Percentiles rank a stretch among this genome's conserved stretches.
Conservation (phyloP, 2,113 vertebrate species). For the Falco punctatus region DNA sequence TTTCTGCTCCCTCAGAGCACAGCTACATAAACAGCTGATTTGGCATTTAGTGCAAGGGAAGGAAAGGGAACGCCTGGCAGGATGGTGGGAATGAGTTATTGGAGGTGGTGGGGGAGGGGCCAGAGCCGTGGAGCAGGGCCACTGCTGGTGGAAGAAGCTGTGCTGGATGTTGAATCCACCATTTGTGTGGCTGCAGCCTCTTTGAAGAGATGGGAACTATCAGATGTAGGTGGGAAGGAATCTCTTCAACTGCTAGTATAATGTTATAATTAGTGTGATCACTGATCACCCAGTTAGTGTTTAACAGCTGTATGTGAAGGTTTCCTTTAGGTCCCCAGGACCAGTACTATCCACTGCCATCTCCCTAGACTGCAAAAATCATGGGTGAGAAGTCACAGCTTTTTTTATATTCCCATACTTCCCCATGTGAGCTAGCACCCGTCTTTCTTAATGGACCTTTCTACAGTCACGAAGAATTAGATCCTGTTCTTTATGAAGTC, state of each 20-base stretch:
- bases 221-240: not conserved
- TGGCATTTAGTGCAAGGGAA: conserved; percentile 36
- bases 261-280: not conserved
- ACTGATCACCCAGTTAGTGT: not conserved
- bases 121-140: not conserved
- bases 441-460: not conserved
- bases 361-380: not conserved
- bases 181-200: not conserved
- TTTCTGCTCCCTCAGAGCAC: conserved; percentile 36
- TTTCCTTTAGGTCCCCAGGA: not conserved
- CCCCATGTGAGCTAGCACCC: not conserved
- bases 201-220: not conserved
- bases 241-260: not conserved
- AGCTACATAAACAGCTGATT: conserved; percentile 55
- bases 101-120: not conserved
- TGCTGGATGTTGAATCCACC: not conserved
- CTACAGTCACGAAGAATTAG: not conserved
- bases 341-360: not conserved
- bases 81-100: conserved; percentile 36
- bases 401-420: not conserved
- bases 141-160: not conserved
- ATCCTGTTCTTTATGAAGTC: not conserved
- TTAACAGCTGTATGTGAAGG: not conserved
- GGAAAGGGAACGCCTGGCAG: not conserved
- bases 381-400: not conserved